A percentile compares a stretch with the other conserved stretches of the same genome.
phyloP scores from a whole-genome alignment of 2,113 vertebrate genomes.

The Rousettus leschenaultii region DNA sequence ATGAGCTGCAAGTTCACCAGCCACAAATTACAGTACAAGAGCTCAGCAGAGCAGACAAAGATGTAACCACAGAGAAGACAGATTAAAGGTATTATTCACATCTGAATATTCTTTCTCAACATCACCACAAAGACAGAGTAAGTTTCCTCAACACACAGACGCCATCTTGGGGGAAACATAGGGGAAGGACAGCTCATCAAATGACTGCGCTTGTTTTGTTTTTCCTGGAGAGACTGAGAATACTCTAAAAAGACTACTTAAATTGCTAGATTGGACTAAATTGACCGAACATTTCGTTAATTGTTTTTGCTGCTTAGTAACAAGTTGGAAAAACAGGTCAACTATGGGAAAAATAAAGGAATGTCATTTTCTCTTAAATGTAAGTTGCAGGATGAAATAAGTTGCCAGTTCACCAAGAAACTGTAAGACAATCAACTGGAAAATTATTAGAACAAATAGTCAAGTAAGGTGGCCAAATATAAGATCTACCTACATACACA shows the following conservation, averaged over 20 bases:
- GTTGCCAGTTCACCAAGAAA: background rate
- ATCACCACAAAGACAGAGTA: background rate
- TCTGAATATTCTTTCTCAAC: background rate
- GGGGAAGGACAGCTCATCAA: background rate
- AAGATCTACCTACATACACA: background rate
- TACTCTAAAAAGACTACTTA: background rate
- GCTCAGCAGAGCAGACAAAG: background rate
- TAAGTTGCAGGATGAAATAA: background rate
- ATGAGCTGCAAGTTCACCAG: background rate
- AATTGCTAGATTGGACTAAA: background rate
- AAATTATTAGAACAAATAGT: background rate
- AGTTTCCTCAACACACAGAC: background rate
- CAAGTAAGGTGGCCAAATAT: background rate
- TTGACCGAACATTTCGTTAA: background rate
- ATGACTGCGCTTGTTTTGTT: background rate
- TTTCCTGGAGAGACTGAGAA: background rate
- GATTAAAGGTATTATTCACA: background rate
- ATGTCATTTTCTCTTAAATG: background rate
- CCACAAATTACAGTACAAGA: background rate
- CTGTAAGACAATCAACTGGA: background rate
- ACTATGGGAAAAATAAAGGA: background rate
- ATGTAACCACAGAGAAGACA: background rate
- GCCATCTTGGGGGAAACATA: background rate
- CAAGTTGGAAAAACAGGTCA: background rate
- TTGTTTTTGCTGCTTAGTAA: background rate